These are phyloP conservation scores for Cyprinodon brontotheroides DNA, from an alignment of 2,113 vertebrate genomes.

Conservation along the genomic window DNA sequence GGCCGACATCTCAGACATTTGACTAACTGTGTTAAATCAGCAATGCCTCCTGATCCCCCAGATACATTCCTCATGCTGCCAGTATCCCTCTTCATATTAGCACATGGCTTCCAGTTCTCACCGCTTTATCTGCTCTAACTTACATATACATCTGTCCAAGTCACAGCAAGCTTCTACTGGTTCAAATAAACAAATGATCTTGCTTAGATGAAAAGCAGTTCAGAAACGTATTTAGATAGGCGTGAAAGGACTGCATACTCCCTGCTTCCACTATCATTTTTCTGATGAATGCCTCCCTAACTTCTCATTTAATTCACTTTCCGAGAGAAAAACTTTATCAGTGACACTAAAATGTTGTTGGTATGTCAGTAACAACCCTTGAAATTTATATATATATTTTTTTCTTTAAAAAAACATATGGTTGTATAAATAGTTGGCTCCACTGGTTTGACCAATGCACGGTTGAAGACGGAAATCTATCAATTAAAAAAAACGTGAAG, in stretches of 20 bases:
- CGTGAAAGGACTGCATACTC: slow-evolving; percentile 50
- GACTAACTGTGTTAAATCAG: slow-evolving; percentile 59
- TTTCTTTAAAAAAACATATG: not conserved
- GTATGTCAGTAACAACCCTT: slow-evolving; percentile 9
- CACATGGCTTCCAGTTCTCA: slow-evolving; percentile 43
- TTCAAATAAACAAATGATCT: not conserved
- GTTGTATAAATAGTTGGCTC: no score
- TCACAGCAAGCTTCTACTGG: slow-evolving; percentile 2
- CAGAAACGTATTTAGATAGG: slow-evolving; percentile 35
- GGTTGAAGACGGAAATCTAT: no score
- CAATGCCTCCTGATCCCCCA: slow-evolving; percentile 54
- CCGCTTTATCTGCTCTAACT: slow-evolving; percentile 11
- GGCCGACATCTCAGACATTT: slow-evolving; percentile 33
- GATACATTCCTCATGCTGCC: slow-evolving; percentile 54
- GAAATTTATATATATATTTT: not conserved
- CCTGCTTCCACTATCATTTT: slow-evolving; percentile 40
- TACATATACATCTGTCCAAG: not conserved
- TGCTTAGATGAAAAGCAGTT: slow-evolving; percentile 4
- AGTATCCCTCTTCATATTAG: slow-evolving; percentile 47
- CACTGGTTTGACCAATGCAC: no score
- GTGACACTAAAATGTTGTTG: slow-evolving; percentile 18
- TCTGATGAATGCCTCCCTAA: slow-evolving; percentile 37
- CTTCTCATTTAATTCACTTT: slow-evolving; percentile 25
- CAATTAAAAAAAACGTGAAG: no score
- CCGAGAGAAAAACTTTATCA: slow-evolving; percentile 34